phyloP scores from a whole-genome alignment of 2,113 vertebrate genomes.

The Hippocampus barbouri region DNA sequence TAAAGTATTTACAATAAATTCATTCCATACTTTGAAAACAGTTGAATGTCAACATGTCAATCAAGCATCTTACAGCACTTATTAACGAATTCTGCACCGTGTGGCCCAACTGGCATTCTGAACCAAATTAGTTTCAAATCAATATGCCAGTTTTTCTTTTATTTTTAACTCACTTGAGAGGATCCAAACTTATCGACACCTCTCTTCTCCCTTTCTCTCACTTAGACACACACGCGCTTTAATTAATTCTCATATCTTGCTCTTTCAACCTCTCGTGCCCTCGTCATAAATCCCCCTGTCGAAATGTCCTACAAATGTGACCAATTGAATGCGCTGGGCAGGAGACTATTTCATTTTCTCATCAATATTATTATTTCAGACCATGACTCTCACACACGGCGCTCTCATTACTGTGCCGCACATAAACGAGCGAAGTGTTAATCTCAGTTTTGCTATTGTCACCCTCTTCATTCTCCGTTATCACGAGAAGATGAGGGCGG shows the following conservation, averaged over 20 bases:
- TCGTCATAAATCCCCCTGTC: slow-evolving; percentile 27
- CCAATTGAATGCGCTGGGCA: slow-evolving; percentile 13
- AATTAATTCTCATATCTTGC: slow-evolving; percentile 16
- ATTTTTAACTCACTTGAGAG: not conserved
- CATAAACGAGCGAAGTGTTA: slow-evolving; percentile 22
- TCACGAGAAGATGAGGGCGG: slow-evolving; percentile 21
- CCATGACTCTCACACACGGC: slow-evolving; percentile 6
- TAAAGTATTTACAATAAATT: not conserved
- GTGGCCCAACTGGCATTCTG: not conserved
- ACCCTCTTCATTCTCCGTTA: slow-evolving; percentile 28
- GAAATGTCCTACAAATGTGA: slow-evolving; percentile 25
- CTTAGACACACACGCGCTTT: not conserved
- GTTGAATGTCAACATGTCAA: not conserved
- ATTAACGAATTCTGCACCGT: not conserved
- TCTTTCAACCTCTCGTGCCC: not conserved
- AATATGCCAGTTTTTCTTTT: not conserved
- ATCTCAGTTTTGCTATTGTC: slow-evolving; percentile 26
- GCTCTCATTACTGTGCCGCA: slow-evolving; percentile 11
- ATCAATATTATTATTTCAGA: slow-evolving; percentile 7
- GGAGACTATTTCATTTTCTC: slow-evolving; percentile 35
- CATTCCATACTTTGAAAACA: not conserved
- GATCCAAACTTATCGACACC: slow-evolving; percentile 11
- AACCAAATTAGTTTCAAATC: not conserved
- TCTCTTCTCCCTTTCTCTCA: not conserved
- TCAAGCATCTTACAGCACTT: not conserved